Percentiles rank a stretch among this genome's conserved stretches.
These are phyloP conservation scores for Chrysomela aeneicollis DNA, from an alignment of 2,888 invertebrate species.

Conservation along the genomic window DNA sequence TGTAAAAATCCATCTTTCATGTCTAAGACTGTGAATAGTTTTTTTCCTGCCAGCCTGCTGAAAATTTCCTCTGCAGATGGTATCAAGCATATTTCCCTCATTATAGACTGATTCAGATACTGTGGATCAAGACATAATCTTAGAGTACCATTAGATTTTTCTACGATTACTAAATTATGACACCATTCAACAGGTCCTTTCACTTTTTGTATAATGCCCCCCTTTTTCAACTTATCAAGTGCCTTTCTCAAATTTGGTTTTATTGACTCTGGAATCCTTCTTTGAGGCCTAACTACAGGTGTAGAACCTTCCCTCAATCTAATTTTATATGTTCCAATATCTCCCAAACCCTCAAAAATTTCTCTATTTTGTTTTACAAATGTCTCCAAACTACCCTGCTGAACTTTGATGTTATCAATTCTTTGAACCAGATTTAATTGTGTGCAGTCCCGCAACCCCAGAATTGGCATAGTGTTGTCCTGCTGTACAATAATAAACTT, in stretches of 20 bases:
- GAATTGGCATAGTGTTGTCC: not conserved
- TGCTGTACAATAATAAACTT: not conserved
- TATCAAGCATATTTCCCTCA: not conserved
- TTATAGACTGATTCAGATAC: not conserved
- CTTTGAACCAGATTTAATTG: not conserved
- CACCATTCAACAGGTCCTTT: not conserved
- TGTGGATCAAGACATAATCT: slow-evolving; percentile 1
- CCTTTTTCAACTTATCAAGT: not conserved
- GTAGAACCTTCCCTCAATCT: not conserved
- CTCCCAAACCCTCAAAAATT: too few relatives aligned
- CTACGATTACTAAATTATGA: not conserved
- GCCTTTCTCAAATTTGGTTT: not conserved
- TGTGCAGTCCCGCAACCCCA: not conserved
- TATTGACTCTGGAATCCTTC: not conserved
- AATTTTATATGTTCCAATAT: too few relatives aligned
- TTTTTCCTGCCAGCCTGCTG: not conserved
- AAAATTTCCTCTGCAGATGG: not conserved
- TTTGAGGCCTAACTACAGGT: not conserved
- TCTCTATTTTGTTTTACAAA: not conserved
- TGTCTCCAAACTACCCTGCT: not conserved
- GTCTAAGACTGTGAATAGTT: slow-evolving; percentile 17
- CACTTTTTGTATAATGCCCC: not conserved
- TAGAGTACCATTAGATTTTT: not conserved
- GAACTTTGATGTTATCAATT: not conserved
- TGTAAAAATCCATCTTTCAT: slow-evolving; percentile 22